Evolutionary conservation across 2,888 invertebrate species (phyloP), one percentile per base, ranked within the genome.

Genomic region (Neria commutata): DNA sequence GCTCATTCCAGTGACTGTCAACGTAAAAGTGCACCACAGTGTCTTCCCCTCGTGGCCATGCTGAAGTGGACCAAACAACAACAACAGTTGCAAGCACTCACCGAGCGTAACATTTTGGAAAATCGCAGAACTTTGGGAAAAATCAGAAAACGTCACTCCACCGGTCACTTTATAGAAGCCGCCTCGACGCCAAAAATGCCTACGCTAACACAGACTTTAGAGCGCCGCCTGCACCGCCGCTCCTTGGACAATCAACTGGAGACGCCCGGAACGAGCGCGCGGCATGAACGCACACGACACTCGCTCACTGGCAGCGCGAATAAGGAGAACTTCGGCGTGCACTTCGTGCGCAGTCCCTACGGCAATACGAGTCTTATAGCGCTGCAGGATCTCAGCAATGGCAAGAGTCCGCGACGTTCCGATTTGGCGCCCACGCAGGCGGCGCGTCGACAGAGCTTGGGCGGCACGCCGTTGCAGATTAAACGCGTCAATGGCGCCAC

Each of bases 301-400:
- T 70, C 69, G 2, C 61, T 67, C 8, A 67, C 69, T 3, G 68
- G 67, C n/a, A 72, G 72, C 17, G 73, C 75, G n/a, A 79, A 80
- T 60, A 80, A 80, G 62, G 81, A 80, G 66, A 80, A 80, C 61
- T 74, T 77, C 24, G 77, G 77, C 1, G 73, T 78, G 0, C 76
- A 79, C 56, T 80, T 78, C 52, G 64, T 76, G 64, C 74, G 74
- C 56, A 79, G 76, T 50, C 76, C 79, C 1, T 74, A 74, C 45
- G 77, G 77, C 47, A 77, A 73, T 26, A 77, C 71, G 23, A 75
- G 72, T 33, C 63, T 76, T n/a, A 76, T 71, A 25, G 78, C 79
- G 0, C 64, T 80, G n/a, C 78, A 77, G 62, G 81, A 81, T 59
- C 68, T 80, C 24, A 81, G 80, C 66, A 80, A 81, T 37, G 77